A percentile compares a stretch with the other conserved stretches of the same genome.
Conservation (phyloP, 1,140 invertebrate genomes). For the Oryctes rhinoceros region DNA sequence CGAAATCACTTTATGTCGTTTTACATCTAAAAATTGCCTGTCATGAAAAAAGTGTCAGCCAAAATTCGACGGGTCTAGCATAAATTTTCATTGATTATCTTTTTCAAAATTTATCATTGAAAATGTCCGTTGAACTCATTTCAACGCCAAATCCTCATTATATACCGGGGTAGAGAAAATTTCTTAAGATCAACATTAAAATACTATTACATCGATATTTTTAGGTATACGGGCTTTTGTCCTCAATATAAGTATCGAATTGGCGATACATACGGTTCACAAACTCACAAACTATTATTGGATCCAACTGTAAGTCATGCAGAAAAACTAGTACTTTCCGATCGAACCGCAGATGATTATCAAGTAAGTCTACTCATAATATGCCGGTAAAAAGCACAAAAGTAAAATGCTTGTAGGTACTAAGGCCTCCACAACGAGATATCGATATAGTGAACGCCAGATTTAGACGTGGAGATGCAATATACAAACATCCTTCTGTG, state of each 20-base stretch:
- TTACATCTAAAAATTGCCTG: not conserved
- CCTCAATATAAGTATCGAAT: constrained; percentile 75
- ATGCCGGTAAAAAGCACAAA: constrained; percentile 15
- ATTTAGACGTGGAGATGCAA: constrained; percentile 67
- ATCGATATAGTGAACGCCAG: constrained; percentile 71
- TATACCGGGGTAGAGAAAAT: constrained; percentile 65
- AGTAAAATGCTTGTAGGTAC: constrained; percentile 59
- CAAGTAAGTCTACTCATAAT: constrained; percentile 61
- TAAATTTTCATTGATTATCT: constrained; percentile 33
- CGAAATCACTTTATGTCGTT: too few species aligned
- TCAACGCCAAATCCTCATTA: constrained; percentile 66
- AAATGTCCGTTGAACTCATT: constrained; percentile 60
- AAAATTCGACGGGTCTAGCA: not conserved
- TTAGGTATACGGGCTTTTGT: constrained; percentile 77
- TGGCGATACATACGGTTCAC: constrained; percentile 74
- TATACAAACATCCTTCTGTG: constrained; percentile 74
- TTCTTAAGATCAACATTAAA: constrained; percentile 8
- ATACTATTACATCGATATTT: constrained; percentile 10
- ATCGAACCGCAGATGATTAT: constrained; percentile 67
- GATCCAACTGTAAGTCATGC: constrained; percentile 76
- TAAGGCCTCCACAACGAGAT: constrained; percentile 67
- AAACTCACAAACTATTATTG: constrained; percentile 74
- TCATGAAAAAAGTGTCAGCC: constrained; percentile 28
- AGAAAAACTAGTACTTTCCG: constrained; percentile 72
- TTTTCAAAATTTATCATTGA: constrained; percentile 42